Percentiles rank a stretch among this genome's conserved stretches.
phyloP scores from a whole-genome alignment of 2,797 vertebrate genomes.

The Sebastes variabilis region DNA sequence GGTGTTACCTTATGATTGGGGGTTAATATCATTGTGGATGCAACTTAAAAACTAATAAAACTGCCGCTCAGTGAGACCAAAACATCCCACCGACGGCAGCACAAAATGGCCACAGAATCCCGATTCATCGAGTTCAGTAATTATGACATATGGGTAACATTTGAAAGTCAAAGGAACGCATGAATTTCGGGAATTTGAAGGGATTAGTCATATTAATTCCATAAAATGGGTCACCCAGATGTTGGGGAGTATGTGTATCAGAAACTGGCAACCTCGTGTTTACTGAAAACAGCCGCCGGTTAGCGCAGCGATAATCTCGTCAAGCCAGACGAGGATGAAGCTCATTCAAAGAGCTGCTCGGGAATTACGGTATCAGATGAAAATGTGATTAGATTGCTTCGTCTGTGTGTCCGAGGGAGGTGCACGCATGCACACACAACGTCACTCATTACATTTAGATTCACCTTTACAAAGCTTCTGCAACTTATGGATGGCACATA shows the following conservation, averaged over 20 bases:
- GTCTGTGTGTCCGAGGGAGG: constrained; percentile 16
- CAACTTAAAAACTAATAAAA: not conserved
- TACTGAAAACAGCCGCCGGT: constrained; percentile 65
- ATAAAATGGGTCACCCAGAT: constrained; percentile 75
- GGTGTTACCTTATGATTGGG: not conserved
- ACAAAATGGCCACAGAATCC: not conserved
- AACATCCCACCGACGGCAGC: not conserved
- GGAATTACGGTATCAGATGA: constrained; percentile 47
- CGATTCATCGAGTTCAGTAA: constrained; percentile 15
- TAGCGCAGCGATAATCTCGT: constrained; percentile 53
- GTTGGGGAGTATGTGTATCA: constrained; percentile 46
- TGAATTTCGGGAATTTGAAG: constrained; percentile 57
- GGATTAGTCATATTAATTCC: constrained; percentile 69
- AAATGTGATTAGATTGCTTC: constrained; percentile 63
- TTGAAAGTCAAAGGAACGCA: constrained; percentile 60
- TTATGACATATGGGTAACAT: constrained; percentile 61
- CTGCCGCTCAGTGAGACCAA: not conserved
- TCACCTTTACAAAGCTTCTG: not conserved
- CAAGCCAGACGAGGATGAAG: constrained; percentile 44
- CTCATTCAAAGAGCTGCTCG: constrained; percentile 36
- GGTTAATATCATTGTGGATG: not conserved
- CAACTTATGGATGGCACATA: not conserved
- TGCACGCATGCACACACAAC: not conserved
- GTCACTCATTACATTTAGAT: not conserved
- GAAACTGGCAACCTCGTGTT: constrained; percentile 52